phyloP scores from a whole-genome alignment of 1,140 invertebrate species.

The Atta texana region DNA sequence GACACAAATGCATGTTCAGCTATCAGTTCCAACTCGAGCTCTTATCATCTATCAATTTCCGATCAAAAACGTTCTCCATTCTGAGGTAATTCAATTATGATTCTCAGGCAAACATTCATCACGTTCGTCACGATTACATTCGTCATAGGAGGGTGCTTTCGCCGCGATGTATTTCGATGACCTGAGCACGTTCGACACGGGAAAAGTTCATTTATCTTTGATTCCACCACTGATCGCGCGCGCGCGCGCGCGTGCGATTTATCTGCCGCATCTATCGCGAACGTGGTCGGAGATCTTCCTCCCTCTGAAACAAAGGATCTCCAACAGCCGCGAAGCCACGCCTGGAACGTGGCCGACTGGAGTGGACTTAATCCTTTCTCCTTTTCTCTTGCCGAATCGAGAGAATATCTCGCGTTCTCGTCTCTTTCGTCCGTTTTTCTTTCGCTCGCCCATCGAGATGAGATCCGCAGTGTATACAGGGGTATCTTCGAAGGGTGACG shows the following conservation, averaged over 20 bases:
- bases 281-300: constrained; percentile 44
- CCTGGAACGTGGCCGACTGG: constrained; percentile 70
- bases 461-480: too few relatives aligned
- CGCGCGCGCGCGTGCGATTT: constrained; percentile 44
- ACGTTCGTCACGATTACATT: constrained; percentile 35
- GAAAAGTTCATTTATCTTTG: constrained; percentile 63
- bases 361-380: background rate
- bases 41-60: background rate
- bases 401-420: background rate
- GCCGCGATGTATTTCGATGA: constrained; percentile 3
- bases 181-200: constrained; percentile 38
- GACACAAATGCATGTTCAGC: background rate
- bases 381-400: constrained; percentile 20
- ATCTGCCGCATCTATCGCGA: constrained; percentile 53
- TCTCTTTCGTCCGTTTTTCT: constrained; percentile 9
- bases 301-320: constrained; percentile 57
- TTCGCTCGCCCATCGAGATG: constrained; percentile 1
- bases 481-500: constrained; percentile 10
- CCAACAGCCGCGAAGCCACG: constrained; percentile 58
- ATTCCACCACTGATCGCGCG: constrained; percentile 39
- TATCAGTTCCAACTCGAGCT: background rate
- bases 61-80: background rate
- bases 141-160: background rate
- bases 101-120: constrained; percentile 2
- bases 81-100: background rate